A percentile compares a stretch with the other conserved stretches of the same genome.
These are phyloP conservation scores for Diloba caeruleocephala DNA, from an alignment of 2,888 invertebrate species.

Conservation along the genomic window DNA sequence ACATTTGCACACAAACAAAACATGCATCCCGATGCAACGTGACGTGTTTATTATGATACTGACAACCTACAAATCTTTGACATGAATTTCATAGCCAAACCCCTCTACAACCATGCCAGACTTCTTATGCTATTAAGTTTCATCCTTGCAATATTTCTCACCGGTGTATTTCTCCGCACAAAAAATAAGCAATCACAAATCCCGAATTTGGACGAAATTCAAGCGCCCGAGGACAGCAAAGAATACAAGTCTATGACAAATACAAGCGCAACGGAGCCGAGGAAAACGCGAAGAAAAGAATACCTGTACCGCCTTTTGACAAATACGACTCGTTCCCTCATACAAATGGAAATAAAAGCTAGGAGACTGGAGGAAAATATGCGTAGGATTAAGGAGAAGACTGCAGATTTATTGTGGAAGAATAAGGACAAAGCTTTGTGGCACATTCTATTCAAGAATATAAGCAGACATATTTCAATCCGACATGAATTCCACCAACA, in stretches of 20 bases:
- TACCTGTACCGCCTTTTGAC: conserved; percentile 87
- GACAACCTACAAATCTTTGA: conserved; percentile 59
- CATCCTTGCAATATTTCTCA: conserved; percentile 71
- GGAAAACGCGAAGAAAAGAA: conserved; percentile 84
- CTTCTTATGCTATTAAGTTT: conserved; percentile 79
- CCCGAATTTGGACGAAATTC: conserved; percentile 61
- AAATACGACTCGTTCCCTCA: conserved; percentile 88
- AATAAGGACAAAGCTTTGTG: conserved; percentile 87
- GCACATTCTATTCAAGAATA: conserved; percentile 88
- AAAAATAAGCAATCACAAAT: conserved; percentile 69
- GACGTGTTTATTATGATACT: conserved; percentile 60
- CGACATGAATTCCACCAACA: conserved; percentile 87
- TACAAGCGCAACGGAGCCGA: conserved; percentile 74
- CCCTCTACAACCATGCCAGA: conserved; percentile 79
- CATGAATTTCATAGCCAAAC: conserved; percentile 84
- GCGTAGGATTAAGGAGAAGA: conserved; percentile 88
- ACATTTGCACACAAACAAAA: conserved; percentile 61
- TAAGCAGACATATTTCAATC: conserved; percentile 86
- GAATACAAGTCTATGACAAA: conserved; percentile 79
- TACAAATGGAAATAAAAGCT: conserved; percentile 89
- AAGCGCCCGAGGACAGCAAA: conserved; percentile 64
- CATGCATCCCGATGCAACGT: conserved; percentile 70
- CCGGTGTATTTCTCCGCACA: conserved; percentile 74
- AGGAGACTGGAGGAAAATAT: conserved; percentile 89
- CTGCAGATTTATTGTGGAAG: conserved; percentile 88